Evolutionary conservation across 2,113 vertebrate species (phyloP).

Genomic region (Atrichornis clamosus): DNA sequence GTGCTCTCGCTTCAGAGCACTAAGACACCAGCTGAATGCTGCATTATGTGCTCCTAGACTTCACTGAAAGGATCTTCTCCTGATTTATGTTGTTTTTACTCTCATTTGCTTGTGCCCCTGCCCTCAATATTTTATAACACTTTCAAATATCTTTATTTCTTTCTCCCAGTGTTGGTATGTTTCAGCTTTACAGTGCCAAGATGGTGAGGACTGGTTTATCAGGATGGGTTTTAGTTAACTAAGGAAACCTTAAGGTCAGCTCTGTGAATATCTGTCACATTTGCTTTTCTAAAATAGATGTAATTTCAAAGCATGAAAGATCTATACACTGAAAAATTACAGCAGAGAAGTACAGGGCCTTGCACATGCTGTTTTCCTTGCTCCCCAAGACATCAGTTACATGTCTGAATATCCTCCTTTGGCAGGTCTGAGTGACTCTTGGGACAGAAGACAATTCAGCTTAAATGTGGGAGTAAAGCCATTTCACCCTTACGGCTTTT

Average conservation of each 20-base stretch:
- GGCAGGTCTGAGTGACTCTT: background rate
- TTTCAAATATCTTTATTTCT: background rate
- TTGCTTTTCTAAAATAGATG: background rate
- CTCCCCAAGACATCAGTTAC: background rate
- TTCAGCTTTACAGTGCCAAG: background rate
- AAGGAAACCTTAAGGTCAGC: background rate
- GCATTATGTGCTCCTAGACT: background rate
- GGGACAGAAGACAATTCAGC: background rate
- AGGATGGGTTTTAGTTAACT: background rate
- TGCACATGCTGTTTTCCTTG: background rate
- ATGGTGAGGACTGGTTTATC: background rate
- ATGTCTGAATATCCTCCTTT: background rate
- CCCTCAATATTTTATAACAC: background rate
- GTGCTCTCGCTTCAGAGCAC: background rate
- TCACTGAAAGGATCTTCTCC: background rate
- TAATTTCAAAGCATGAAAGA: background rate
- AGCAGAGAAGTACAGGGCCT: background rate
- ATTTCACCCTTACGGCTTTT: background rate
- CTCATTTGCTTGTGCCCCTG: background rate
- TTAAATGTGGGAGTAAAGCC: background rate
- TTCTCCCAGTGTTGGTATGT: background rate
- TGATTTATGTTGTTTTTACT: background rate
- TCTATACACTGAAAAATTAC: background rate
- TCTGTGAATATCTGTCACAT: background rate
- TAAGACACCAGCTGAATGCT: background rate